Evolutionary conservation across 2,113 vertebrate species (phyloP), one percentile per base, ranked within the genome.

Genomic region (Brachirus orientalis): DNA sequence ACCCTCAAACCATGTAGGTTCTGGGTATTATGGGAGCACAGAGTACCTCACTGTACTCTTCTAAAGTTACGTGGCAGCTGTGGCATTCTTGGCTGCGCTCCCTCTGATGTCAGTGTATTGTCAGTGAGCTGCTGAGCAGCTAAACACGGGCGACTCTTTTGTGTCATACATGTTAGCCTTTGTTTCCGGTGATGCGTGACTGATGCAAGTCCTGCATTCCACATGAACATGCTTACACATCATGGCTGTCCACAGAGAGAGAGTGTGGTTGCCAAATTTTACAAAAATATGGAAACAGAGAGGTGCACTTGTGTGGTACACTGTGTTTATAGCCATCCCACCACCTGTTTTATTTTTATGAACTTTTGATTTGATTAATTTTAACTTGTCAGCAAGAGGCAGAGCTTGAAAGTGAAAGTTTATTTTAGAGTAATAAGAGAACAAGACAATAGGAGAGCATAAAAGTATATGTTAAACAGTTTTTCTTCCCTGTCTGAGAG

Each of bases 11-110:
- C 11, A 38, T 53, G 17, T 40, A 62, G 69, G 50, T 41, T 71
- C 56, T 35, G 63, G 56, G 56, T 36, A 41, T 41, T 64, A 52
- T 54, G 44, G 50, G 16, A 68, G 62, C 55, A n/a, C 2, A 16
- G 46, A 36, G 52, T 54, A 35, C 64, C 53, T 47, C 55, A 61
- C 82, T 79, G 79, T 80, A 68, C 76, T 55, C 64, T 64, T 89
- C 84, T 85, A 80, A 82, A 85, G 81, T 83, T 83, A 83, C 74
- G 68, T 45, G 37, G 72, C 90, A 91, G 88, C 84, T 87, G 86
- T 63, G 79, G 67, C 57, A 18, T 71, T 85, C 73, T 72, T 72
- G 48, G 69, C 80, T 78, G 2, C 18, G 55, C 50, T 60, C 17
- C 20, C 43, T 72, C 77, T 80, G 68, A 83, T 78, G 72, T 83